Conservation (phyloP, 1,140 invertebrate species). For the Drosophila subpulchrella region DNA sequence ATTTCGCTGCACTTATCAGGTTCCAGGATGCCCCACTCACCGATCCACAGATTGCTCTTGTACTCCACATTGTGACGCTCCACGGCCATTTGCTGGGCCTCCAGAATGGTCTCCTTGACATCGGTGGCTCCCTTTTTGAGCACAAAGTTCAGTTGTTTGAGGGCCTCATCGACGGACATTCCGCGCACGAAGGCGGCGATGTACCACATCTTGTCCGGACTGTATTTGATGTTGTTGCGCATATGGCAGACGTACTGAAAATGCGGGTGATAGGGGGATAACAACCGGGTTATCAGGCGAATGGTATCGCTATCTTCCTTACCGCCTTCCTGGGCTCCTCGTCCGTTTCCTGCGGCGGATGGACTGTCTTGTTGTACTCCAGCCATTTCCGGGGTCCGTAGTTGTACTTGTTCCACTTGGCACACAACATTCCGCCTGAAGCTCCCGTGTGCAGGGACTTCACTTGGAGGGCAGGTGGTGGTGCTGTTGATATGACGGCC, state of each 20-base stretch:
- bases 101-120: constrained; percentile 92
- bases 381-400: constrained; percentile 86
- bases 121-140: constrained; percentile 92
- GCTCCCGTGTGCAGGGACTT: constrained; percentile 64
- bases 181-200: constrained; percentile 94
- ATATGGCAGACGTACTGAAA: constrained; percentile 94
- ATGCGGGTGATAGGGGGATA: background rate
- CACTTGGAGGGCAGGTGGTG: constrained; percentile 30
- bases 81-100: constrained; percentile 95
- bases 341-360: constrained; percentile 90
- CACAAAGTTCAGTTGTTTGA: constrained; percentile 95
- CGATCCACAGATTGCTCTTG: constrained; percentile 97
- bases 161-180: constrained; percentile 96
- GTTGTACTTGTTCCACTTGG: constrained; percentile 78
- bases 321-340: constrained; percentile 93
- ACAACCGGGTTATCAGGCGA: too few relatives aligned
- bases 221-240: constrained; percentile 94
- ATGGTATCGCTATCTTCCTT: constrained; percentile 78
- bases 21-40: constrained; percentile 86
- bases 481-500: background rate
- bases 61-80: constrained; percentile 97
- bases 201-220: constrained; percentile 96
- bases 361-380: constrained; percentile 90
- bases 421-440: constrained; percentile 38
- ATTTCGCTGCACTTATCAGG: too few relatives aligned